A percentile compares a stretch with the other conserved stretches of the same genome.
Evolutionary conservation across 2,888 invertebrate genomes (phyloP).

Genomic region (Phaonia tiefii): DNA sequence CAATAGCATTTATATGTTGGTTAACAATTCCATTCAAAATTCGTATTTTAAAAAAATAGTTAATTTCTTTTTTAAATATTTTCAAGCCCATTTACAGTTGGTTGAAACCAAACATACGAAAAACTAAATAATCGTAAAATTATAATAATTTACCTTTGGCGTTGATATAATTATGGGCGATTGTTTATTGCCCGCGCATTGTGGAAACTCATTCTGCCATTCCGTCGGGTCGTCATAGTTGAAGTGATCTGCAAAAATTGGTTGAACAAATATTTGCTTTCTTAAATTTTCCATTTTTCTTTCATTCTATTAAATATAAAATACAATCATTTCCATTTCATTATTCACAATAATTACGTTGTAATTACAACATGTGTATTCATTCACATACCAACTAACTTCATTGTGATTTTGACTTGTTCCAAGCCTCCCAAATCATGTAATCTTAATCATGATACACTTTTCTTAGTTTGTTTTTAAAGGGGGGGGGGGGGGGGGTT

Average conservation of each 20-base stretch:
- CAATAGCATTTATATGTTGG: no score
- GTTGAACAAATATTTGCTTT: background rate
- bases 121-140: no score
- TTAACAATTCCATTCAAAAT: no score
- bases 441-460: no score
- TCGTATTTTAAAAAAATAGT: no score
- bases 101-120: background rate
- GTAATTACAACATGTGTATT: constrained; percentile 19
- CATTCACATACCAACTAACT: no score
- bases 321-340: background rate
- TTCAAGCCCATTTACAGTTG: no score
- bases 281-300: constrained; percentile 17
- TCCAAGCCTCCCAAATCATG: background rate
- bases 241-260: constrained; percentile 66
- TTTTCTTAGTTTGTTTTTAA: no score
- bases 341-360: constrained; percentile 13
- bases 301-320: background rate
- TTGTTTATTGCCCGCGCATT: constrained; percentile 85
- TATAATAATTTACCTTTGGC: constrained; percentile 69
- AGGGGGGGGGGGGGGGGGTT: no score
- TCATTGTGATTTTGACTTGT: constrained; percentile 7
- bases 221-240: constrained; percentile 73
- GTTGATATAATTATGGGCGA: constrained; percentile 81
- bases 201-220: constrained; percentile 83
- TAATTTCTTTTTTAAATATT: no score